phyloP scores from a whole-genome alignment of 2,797 vertebrate species.

The Schizopygopsis pylzovi region DNA sequence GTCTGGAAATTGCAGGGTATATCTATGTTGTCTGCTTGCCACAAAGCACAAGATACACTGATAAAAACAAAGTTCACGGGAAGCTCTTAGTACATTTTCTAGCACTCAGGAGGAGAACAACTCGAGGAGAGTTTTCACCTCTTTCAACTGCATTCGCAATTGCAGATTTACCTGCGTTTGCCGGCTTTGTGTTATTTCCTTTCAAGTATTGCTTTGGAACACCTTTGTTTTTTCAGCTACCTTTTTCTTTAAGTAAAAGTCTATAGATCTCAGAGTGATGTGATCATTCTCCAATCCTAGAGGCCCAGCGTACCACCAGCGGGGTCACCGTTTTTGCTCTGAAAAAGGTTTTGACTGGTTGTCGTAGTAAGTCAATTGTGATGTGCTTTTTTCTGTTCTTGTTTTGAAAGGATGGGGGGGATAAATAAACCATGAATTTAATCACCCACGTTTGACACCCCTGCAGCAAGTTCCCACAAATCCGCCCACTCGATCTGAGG shows the following conservation, averaged over 20 bases:
- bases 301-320: neutral
- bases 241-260: conserved; percentile 2
- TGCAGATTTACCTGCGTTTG: neutral
- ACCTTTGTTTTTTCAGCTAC: conserved; percentile 23
- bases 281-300: conserved; percentile 2
- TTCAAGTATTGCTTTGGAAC: conserved; percentile 1
- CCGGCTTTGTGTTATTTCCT: neutral
- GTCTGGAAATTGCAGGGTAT: conserved; percentile 24
- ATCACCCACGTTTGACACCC: conserved; percentile 34
- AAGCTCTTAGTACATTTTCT: conserved; percentile 15
- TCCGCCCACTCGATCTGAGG: conserved; percentile 27
- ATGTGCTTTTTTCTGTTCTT: conserved; percentile 25
- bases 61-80: conserved; percentile 33
- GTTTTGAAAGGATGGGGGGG: conserved; percentile 31
- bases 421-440: conserved; percentile 55
- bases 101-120: conserved; percentile 31
- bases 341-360: conserved; percentile 51
- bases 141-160: conserved; percentile 19
- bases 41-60: conserved; percentile 11
- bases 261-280: neutral
- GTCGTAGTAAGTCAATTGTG: conserved; percentile 44
- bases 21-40: conserved; percentile 17
- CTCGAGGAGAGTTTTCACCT: conserved; percentile 27
- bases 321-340: conserved; percentile 26
- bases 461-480: conserved; percentile 29